Base-by-base conservation (phyloP, 2,113 vertebrate species). In the Verasper variegatus region DNA sequence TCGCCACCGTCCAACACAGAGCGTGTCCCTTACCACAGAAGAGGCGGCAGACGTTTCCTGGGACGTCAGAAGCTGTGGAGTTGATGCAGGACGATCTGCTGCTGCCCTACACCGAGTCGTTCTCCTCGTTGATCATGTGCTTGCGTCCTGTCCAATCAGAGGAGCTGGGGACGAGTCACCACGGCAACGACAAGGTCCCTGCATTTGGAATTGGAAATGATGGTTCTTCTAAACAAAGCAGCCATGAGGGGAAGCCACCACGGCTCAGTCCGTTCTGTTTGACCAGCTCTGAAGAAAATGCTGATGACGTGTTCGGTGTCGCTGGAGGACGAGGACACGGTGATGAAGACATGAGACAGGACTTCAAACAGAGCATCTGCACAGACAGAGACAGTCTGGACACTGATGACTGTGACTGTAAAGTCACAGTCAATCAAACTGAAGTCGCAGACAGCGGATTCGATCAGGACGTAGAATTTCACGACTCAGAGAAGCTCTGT, bases 11-110 rank as follows among this genome's bases (percentile, higher is more conserved):
- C 27, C 88, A 94, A 80, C 90, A 79, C 65, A 87, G 71, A 69
- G 17, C 31, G 5, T 81, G 79, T 63, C 59, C 57, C 0, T 47
- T 86, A 31, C 88, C 88, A 74, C 58, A 73, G 80, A 85, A 83
- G 77, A 93, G 94, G 83, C 92, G 94, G 18, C 95, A 95, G 61
- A 94, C 94, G 8, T 96, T 94, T 56, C 96, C 95, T 21, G 89
- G 93, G 62, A 79, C 74, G 5, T 57, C 68, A 52, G 49, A 35
- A 60, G 69, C 35, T 73, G 52, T 52, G 2, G 24, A 49, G 26
- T 51, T 66, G 31, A 79, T 78, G 47, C 79, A 78, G 8, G 88
- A 93, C 1, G 85, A 86, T 47, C 45, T 89, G 35, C 51, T 84
- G 35, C 67, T 80, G 23, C 82, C 74, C 14, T 86, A 17, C 24